Evolutionary conservation across 2,888 invertebrate species (phyloP).

Genomic region (Omphaloscelis lunosa): DNA sequence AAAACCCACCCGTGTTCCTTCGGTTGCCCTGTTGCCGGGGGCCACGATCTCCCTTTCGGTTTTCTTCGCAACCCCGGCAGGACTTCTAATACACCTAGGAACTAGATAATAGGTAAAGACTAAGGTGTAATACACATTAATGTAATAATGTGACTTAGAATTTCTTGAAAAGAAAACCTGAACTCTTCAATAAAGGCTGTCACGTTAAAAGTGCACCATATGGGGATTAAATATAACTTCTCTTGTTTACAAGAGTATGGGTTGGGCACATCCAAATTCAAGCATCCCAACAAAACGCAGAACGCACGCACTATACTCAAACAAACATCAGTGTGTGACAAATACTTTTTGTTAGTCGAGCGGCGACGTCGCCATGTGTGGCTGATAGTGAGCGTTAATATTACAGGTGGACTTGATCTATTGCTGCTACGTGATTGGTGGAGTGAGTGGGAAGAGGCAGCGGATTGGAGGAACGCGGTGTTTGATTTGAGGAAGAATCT

Average conservation of each 20-base stretch:
- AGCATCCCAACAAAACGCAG: slow-evolving; percentile 7
- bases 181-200: background rate
- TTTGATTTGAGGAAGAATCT: background rate
- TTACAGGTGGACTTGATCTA: slow-evolving; percentile 85
- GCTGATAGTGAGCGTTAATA: slow-evolving; percentile 85
- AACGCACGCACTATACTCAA: slow-evolving; percentile 59
- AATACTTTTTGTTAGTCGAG: slow-evolving; percentile 78
- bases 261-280: slow-evolving; percentile 1
- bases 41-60: too few relatives aligned
- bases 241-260: too few relatives aligned
- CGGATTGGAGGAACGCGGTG: slow-evolving; percentile 25
- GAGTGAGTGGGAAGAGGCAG: slow-evolving; percentile 59
- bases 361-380: slow-evolving; percentile 78
- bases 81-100: too few relatives aligned
- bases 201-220: background rate
- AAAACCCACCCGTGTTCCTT: too few relatives aligned
- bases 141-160: too few relatives aligned
- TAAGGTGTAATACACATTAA: too few relatives aligned
- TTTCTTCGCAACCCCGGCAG: too few relatives aligned
- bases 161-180: too few relatives aligned
- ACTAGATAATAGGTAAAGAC: too few relatives aligned
- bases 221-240: background rate
- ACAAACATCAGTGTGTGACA: slow-evolving; percentile 72
- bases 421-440: slow-evolving; percentile 74
- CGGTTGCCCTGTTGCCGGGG: too few relatives aligned